phyloP scores from a whole-genome alignment of 2,113 vertebrate species.

The Delphinapterus leucas region DNA sequence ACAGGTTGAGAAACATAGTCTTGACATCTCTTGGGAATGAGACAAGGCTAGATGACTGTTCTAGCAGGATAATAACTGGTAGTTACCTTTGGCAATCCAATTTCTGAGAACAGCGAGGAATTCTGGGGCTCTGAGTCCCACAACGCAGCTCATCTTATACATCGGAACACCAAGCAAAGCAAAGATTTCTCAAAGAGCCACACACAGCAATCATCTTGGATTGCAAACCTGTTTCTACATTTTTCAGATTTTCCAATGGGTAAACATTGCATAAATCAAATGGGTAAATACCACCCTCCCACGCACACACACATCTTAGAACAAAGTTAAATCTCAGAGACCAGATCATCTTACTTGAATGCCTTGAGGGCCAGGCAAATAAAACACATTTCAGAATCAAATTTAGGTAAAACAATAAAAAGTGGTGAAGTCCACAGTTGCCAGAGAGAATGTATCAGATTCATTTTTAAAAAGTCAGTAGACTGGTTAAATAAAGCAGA shows the following conservation, averaged over 20 bases:
- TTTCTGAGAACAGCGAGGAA: neutral
- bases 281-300: neutral
- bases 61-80: neutral
- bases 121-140: rapidly evolving
- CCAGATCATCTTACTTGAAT: neutral
- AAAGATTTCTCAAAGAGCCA: neutral
- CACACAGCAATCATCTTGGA: neutral
- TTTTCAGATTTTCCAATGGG: neutral
- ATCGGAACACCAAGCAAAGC: neutral
- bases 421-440: neutral
- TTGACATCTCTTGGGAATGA: neutral
- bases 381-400: neutral
- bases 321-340: neutral
- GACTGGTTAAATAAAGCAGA: neutral
- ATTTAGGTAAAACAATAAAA: neutral
- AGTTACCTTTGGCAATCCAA: neutral
- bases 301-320: neutral
- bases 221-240: neutral
- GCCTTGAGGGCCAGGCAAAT: neutral
- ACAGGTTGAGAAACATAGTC: neutral
- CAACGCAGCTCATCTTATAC: neutral
- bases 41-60: neutral
- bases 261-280: neutral
- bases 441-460: neutral
- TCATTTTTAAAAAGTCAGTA: neutral